These are phyloP conservation scores for Lateolabrax maculatus DNA, from an alignment of 2,797 vertebrate species.

Conservation along the genomic window DNA sequence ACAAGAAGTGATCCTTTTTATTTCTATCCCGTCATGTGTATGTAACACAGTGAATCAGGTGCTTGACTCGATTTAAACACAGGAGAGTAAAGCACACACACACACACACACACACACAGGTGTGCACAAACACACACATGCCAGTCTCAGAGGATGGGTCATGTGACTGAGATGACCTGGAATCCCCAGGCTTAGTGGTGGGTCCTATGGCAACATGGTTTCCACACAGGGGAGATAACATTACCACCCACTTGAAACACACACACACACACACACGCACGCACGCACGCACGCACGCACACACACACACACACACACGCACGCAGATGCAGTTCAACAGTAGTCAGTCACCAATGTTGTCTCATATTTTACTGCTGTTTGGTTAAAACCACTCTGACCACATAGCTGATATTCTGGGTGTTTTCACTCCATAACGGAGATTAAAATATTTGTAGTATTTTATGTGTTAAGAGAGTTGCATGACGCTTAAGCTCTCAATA, in stretches of 20 bases:
- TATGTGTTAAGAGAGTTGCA: background rate
- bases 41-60: background rate
- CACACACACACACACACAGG: background rate
- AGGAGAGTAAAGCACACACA: background rate
- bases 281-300: constrained; percentile 5
- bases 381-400: background rate
- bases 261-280: constrained; percentile 23
- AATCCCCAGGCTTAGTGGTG: constrained; percentile 46
- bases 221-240: constrained; percentile 63
- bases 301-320: constrained; percentile 7
- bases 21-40: background rate
- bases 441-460: background rate
- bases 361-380: constrained; percentile 14
- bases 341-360: background rate
- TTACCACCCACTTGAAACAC: constrained; percentile 55
- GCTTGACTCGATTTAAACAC: background rate
- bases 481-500: background rate
- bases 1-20: background rate
- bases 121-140: constrained; percentile 13
- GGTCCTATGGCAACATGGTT: constrained; percentile 64
- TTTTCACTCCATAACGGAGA: background rate
- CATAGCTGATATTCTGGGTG: background rate
- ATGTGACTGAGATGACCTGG: constrained; percentile 61
- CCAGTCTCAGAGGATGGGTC: constrained; percentile 50
- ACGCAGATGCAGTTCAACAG: constrained; percentile 7